These are phyloP conservation scores for Onychorhynchus coronatus DNA, from an alignment of 2,113 vertebrate genomes.

Conservation along the genomic window DNA sequence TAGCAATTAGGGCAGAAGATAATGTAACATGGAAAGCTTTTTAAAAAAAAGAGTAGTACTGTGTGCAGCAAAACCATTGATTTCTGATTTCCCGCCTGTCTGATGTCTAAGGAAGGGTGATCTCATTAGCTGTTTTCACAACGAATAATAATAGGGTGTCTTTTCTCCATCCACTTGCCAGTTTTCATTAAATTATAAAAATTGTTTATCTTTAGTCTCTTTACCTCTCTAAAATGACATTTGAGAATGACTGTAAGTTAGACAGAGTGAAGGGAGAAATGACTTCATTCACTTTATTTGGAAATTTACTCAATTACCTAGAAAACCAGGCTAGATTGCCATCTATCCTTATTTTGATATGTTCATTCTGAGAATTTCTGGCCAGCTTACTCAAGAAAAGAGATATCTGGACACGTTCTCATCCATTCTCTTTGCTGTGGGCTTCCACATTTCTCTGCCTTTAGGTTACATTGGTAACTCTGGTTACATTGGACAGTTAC, in stretches of 20 bases:
- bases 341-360: not conserved
- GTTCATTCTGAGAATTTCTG: not conserved
- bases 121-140: not conserved
- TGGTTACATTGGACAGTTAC: not conserved
- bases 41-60: not conserved
- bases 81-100: not conserved
- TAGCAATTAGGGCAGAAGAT: not conserved
- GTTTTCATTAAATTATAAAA: conserved; percentile 1
- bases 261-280: not conserved
- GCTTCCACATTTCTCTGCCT: not conserved
- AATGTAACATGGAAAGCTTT: not conserved
- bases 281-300: not conserved
- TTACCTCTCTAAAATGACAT: not conserved
- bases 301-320: not conserved
- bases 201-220: not conserved
- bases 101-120: not conserved
- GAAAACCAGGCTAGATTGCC: not conserved
- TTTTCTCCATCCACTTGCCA: not conserved
- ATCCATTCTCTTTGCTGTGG: not conserved
- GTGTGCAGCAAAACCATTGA: not conserved
- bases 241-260: not conserved
- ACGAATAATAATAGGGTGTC: not conserved
- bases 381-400: not conserved
- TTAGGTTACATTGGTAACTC: not conserved
- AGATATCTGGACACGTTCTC: not conserved